Percentiles rank a stretch among this genome's conserved stretches.
Conservation (phyloP, 2,797 vertebrate species). For the Naso thynnoides region DNA sequence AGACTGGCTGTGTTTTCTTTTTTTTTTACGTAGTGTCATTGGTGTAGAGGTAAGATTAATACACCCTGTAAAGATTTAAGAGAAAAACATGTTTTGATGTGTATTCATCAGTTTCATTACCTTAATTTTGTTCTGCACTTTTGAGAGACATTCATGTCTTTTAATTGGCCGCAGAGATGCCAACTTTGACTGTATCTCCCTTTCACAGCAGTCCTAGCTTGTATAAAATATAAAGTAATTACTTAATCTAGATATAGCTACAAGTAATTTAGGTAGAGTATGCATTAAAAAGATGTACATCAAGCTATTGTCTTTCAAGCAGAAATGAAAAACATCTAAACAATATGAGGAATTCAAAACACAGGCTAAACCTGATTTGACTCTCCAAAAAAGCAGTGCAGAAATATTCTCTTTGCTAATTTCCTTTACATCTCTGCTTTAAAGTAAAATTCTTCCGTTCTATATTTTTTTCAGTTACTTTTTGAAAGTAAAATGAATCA, state of each 20-base stretch:
- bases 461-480: background rate
- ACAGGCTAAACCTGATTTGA: slow-evolving; percentile 22
- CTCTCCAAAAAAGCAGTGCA: slow-evolving; percentile 12
- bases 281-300: background rate
- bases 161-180: background rate
- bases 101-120: background rate
- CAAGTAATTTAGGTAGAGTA: background rate
- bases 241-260: background rate
- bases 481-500: slow-evolving; percentile 23
- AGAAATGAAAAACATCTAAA: background rate
- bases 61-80: background rate
- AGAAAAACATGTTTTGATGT: background rate
- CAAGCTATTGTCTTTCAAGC: background rate
- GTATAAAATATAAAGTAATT: background rate
- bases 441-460: slow-evolving; percentile 23
- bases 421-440: slow-evolving; percentile 7
- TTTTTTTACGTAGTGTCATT: no score
- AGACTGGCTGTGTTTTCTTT: background rate
- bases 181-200: background rate
- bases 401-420: slow-evolving; percentile 11
- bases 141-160: background rate
- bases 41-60: background rate
- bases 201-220: background rate
- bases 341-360: slow-evolving; percentile 14
- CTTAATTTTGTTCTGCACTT: background rate